Evolutionary conservation across 2,797 vertebrate species (phyloP).

Genomic region (Euphonia xanthogaster): DNA sequence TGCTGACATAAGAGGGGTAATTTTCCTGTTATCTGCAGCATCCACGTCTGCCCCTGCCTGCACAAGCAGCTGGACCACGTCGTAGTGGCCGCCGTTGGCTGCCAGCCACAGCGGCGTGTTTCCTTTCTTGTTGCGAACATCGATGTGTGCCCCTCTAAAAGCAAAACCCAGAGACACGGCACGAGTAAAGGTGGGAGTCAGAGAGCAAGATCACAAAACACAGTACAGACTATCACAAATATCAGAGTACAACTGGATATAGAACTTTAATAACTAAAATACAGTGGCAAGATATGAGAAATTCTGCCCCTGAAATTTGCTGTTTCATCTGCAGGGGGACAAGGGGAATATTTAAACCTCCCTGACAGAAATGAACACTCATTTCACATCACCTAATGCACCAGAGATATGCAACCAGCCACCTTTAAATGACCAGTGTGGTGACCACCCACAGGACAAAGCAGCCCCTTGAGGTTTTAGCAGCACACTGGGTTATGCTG

Average conservation of each 20-base stretch:
- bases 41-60: slow-evolving; percentile 96
- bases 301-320: neutral
- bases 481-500: neutral
- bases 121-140: slow-evolving; percentile 98
- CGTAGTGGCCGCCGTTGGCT: slow-evolving; percentile 96
- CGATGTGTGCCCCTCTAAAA: slow-evolving; percentile 92
- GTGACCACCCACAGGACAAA: neutral
- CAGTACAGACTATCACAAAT: no score
- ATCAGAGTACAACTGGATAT: neutral
- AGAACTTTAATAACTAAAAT: neutral
- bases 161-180: neutral
- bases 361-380: neutral
- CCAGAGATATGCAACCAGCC: neutral
- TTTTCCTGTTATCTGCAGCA: slow-evolving; percentile 98
- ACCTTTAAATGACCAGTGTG: neutral
- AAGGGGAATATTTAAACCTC: neutral
- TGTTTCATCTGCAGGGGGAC: neutral
- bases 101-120: slow-evolving; percentile 98
- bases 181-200: neutral
- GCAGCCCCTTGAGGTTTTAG: neutral
- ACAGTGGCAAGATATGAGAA: neutral
- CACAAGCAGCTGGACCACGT: slow-evolving; percentile 95
- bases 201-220: neutral
- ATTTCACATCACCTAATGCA: neutral
- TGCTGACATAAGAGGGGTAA: slow-evolving; percentile 97